phyloP scores from a whole-genome alignment of 2,113 vertebrate genomes.

The Ptyas mucosa region DNA sequence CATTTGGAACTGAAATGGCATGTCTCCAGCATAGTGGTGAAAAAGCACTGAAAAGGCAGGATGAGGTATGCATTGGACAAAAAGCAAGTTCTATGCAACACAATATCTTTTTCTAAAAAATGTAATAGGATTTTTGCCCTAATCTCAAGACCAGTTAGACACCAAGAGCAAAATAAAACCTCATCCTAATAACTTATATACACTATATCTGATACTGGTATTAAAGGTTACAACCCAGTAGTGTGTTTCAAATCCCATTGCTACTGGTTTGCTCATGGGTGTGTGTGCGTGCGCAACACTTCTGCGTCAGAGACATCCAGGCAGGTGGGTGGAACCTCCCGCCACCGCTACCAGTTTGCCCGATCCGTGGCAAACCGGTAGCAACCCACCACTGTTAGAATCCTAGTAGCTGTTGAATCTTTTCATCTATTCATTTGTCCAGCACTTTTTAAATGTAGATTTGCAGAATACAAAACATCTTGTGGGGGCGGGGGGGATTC shows the following conservation, averaged over 20 bases:
- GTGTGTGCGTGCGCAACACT: too few species aligned
- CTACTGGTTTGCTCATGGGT: too few species aligned
- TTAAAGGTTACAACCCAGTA: neutral
- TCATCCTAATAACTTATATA: neutral
- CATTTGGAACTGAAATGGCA: neutral
- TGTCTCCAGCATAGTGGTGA: neutral
- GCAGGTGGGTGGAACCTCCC: too few species aligned
- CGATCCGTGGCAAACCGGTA: too few species aligned
- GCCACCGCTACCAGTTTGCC: too few species aligned
- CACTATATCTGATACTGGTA: neutral
- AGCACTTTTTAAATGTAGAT: neutral
- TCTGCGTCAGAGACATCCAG: too few species aligned
- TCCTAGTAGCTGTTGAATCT: neutral
- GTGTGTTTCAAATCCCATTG: too few species aligned
- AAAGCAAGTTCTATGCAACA: neutral
- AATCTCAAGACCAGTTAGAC: neutral
- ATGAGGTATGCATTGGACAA: neutral
- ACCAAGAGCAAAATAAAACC: neutral
- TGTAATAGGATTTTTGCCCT: neutral
- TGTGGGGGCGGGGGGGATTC: neutral
- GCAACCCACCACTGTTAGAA: neutral
- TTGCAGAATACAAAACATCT: neutral
- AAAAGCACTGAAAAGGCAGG: neutral
- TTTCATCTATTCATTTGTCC: neutral
- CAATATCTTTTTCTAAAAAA: neutral